phyloP scores from a whole-genome alignment of 2,888 invertebrate genomes.

The Philhelius pedissequus region DNA sequence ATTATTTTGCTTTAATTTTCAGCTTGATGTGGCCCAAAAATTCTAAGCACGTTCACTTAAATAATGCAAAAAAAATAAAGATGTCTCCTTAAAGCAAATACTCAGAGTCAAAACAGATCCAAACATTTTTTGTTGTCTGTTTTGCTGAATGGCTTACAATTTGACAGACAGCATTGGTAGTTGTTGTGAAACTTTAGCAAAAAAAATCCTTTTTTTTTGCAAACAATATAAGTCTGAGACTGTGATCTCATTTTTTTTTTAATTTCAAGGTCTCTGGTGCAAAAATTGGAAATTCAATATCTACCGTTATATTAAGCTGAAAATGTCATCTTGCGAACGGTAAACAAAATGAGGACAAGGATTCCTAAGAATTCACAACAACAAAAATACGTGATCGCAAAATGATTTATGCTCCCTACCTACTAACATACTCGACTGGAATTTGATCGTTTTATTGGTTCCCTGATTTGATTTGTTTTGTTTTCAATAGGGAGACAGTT shows the following conservation, averaged over 20 bases:
- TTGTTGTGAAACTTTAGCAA: neutral
- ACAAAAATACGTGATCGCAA: slow-evolving; percentile 34
- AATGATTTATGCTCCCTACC: neutral
- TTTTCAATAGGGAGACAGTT: neutral
- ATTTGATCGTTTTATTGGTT: slow-evolving; percentile 5
- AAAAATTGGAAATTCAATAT: neutral
- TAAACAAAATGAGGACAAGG: slow-evolving; percentile 1
- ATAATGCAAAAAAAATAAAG: slow-evolving; percentile 12
- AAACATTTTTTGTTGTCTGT: neutral
- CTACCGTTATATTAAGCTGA: neutral
- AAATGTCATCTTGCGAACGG: neutral
- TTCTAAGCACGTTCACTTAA: slow-evolving; percentile 21
- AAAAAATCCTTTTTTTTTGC: neutral
- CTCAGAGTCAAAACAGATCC: neutral
- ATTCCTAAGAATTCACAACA: neutral
- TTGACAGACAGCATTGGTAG: neutral
- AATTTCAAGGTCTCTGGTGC: neutral
- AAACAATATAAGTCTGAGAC: neutral
- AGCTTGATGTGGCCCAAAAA: neutral
- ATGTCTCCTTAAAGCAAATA: neutral
- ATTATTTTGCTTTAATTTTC: neutral
- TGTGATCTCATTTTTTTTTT: neutral
- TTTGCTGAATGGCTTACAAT: neutral
- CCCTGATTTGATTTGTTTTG: neutral
- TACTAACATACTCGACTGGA: slow-evolving; percentile 1